A percentile compares a stretch with the other conserved stretches of the same genome.
Evolutionary conservation across 2,888 invertebrate species (phyloP).

Genomic region (Plusia festucae): DNA sequence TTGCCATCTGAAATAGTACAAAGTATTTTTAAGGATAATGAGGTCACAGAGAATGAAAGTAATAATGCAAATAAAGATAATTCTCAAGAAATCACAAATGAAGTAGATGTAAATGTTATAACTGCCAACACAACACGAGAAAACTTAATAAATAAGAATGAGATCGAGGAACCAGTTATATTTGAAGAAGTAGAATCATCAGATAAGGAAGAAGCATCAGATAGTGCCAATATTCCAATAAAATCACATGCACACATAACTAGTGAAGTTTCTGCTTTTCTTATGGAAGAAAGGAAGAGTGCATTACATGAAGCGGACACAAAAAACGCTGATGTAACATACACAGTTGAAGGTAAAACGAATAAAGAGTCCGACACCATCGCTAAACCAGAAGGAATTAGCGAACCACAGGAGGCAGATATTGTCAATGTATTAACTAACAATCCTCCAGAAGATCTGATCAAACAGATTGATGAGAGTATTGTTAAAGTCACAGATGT

Average conservation of each 20-base stretch:
- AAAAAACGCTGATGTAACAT: background rate
- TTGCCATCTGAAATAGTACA: conserved; percentile 82
- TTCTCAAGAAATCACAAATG: conserved; percentile 14
- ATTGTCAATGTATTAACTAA: conserved; percentile 9
- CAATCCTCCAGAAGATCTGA: conserved; percentile 14
- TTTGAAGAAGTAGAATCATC: too few relatives aligned
- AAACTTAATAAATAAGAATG: conserved; percentile 16
- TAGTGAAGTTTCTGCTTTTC: conserved; percentile 46
- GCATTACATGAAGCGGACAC: conserved; percentile 24
- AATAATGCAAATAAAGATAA: conserved; percentile 22
- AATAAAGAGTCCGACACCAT: conserved; percentile 18
- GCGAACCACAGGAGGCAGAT: conserved; percentile 10
- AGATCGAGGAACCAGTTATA: conserved; percentile 15
- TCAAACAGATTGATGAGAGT: conserved; percentile 9
- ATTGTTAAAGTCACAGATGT: conserved; percentile 8
- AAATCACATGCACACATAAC: conserved; percentile 29
- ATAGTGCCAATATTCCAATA: conserved; percentile 1
- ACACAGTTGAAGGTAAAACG: conserved; percentile 7
- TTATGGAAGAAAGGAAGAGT: conserved; percentile 42
- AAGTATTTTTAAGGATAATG: conserved; percentile 66
- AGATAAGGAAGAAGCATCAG: too few relatives aligned
- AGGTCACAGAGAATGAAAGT: conserved; percentile 33
- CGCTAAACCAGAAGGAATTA: conserved; percentile 17
- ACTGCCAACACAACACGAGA: conserved; percentile 42
- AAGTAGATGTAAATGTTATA: conserved; percentile 43